Evolutionary conservation across 2,888 invertebrate species (phyloP), one percentile per base, ranked within the genome.

Genomic region (Ophion ellenae): DNA sequence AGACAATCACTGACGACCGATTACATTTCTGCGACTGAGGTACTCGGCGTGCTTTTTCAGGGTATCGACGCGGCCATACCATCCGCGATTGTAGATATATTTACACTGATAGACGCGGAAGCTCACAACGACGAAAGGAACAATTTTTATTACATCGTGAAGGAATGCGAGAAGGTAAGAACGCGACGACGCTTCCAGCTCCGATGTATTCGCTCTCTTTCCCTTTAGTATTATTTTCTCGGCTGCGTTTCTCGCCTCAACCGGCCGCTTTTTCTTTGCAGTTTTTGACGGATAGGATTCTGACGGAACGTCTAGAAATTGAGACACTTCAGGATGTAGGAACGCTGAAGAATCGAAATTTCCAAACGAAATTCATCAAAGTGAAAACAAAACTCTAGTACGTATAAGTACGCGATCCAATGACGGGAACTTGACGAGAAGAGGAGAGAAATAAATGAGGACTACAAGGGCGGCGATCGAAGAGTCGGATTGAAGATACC

Each of bases 381-480:
- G 97, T 98, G 84, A 99, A 99, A 95, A 99, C 99, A 73, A 98
- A 99, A 95, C 95, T 99, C 92, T 99, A 99, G 99, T 99, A 96
- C 97, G 98, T 97, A 94, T 89, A 57, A 28, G 32, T 40, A 36
- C 70, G 77, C 79, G 32, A 64, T 77, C 28, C 28, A 24, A 57
- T 10, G n/a, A 53, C 17, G 69, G 14, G 20, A 79, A 53, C 53
- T 75, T 80, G 64, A 70, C 40, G 3, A 24, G 14, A 14, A 69
- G 40, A 74, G n/a, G 24, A 70, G 69, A 3, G 5, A 17, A 69
- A 76, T 4, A 17, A 70, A 40, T 11, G 36, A 24, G 5, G 28
- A 28, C 40, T 0, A 32, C 14, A 47, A 14, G 10, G 17, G 45
- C n/a, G 24, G 11, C 6, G 9, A 24, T 7, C 45, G n/a, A 28